A percentile compares a stretch with the other conserved stretches of the same genome.
Evolutionary conservation across 2,888 invertebrate species (phyloP).

Genomic region (Xestoiulus laeticollis): DNA sequence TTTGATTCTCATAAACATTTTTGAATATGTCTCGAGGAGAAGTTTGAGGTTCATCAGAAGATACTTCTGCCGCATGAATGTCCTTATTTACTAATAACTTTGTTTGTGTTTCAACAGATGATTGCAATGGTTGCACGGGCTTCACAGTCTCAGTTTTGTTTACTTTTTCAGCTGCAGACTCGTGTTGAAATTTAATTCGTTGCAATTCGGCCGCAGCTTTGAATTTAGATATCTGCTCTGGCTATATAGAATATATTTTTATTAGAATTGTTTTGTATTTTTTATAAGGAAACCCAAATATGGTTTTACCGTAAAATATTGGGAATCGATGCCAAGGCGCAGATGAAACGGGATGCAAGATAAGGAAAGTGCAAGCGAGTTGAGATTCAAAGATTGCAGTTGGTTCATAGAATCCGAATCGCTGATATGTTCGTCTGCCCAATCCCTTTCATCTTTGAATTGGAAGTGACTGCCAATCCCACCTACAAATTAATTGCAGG

Average conservation of each 20-base stretch:
- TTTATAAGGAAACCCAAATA: no score
- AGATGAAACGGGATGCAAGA: slow-evolving; percentile 56
- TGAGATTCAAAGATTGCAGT: slow-evolving; percentile 54
- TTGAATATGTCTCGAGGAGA: not conserved
- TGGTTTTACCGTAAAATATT: slow-evolving; percentile 17
- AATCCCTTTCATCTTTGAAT: slow-evolving; percentile 55
- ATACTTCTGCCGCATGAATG: not conserved
- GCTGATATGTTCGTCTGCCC: slow-evolving; percentile 53
- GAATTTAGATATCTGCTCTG: not conserved
- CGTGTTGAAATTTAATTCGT: not conserved
- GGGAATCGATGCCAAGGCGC: slow-evolving; percentile 51
- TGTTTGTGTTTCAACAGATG: not conserved
- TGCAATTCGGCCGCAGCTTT: not conserved
- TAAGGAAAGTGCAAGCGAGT: slow-evolving; percentile 52
- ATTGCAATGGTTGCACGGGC: not conserved
- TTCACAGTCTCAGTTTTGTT: not conserved
- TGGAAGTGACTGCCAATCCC: slow-evolving; percentile 54
- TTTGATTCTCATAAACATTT: not conserved
- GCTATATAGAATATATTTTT: not conserved
- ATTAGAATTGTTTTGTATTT: not conserved
- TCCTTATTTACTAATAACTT: not conserved
- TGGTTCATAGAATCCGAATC: slow-evolving; percentile 39
- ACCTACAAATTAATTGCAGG: not conserved
- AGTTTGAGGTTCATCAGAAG: not conserved
- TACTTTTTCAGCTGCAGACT: not conserved